Evolutionary conservation across 2,797 vertebrate genomes (phyloP), one percentile per base, ranked within the genome.

Genomic region (Phrynocephalus forsythii): DNA sequence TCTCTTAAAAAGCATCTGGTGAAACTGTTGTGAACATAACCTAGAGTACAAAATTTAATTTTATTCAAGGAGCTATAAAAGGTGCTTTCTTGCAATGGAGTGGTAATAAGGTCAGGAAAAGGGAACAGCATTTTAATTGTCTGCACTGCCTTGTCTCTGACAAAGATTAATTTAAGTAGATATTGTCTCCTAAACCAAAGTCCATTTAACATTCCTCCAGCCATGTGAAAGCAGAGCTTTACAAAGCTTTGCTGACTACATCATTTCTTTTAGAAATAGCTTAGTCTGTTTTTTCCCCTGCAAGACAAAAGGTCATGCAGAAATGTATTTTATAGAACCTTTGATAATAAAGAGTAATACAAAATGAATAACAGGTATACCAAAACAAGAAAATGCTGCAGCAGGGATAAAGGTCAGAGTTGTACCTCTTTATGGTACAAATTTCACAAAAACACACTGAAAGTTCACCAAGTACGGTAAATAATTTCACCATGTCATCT

Each of bases 121-220:
- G 90, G 89, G 94, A 94, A 94, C 86, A 94, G 91, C 93, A 94
- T 96, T 92, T 94, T 93, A 95, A 95, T 94, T 93, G 92, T 95
- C 92, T 95, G 94, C 91, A 87, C 92, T 93, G 90, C 86, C 91
- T 95, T 89, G 91, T 94, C 94, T 94, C 92, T 95, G 93, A 95
- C 93, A 95, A 95, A 96, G 93, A 95, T 95, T 95, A 95, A 96
- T 93, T 95, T 95, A 94, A 95, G 92, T 90, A 93, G 93, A 94
- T 95, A 94, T 91, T 95, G 91, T 95, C 94, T 95, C 91, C 92
- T 92, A 95, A 96, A 94, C 86, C 91, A 93, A 96, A 96, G 94
- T 95, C 93, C 94, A 95, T 86, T 93, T 92, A 94, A 89, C 33
- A 48, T 90, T 94, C 95, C 94, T 92, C 95, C 90, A 96, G 94